Evolutionary conservation across 2,113 vertebrate species (phyloP), one percentile per base, ranked within the genome.

Genomic region (Podarcis raffonei): DNA sequence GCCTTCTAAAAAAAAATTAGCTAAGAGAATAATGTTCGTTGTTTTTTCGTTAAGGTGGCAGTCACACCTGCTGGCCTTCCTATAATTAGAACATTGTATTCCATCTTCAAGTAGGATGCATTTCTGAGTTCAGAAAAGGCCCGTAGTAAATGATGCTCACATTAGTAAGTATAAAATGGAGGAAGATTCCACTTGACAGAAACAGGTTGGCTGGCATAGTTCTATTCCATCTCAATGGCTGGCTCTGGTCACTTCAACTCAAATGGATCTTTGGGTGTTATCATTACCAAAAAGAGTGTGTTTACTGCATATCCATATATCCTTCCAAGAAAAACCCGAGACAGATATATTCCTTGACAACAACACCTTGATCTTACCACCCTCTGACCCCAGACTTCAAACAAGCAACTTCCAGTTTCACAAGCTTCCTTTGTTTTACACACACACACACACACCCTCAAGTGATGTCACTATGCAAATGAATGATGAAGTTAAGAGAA

Each of bases 91-190:
- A 78, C 9, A 13, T 20, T 39, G 35, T 66, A 42, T 81, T 85
- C 75, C 59, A 25, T 76, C 32, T 79, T 91, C 11, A 59, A 85
- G 6, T 0, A 89, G 25, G 66, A 90, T 25, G 15, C 6, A 81
- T 76, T 89, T 89, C 87, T 79, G 68, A 92, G 23, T 57, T 72
- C 4, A 3, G 6, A 93, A 93, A 89, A 81, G 68, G 35, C 12
- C 30, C 75, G 23, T 74, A 90, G 89, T 75, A 30, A 66, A 6
- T 32, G 68, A 87, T 53, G 16, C 12, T 42, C 48, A 72, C 6
- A 85, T 72, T 25, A 89, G 22, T 1, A 62, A 3, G 82, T 78
- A 75, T 66, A 69, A 92, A 82, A 32, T 25, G n/a, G 35, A 85
- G 85, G 80, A 32, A 59, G 15, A 22, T 53, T 80, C 22, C 48